These are phyloP conservation scores for Anoplophora glabripennis DNA, from an alignment of 1,140 invertebrate species.

Conservation along the genomic window DNA sequence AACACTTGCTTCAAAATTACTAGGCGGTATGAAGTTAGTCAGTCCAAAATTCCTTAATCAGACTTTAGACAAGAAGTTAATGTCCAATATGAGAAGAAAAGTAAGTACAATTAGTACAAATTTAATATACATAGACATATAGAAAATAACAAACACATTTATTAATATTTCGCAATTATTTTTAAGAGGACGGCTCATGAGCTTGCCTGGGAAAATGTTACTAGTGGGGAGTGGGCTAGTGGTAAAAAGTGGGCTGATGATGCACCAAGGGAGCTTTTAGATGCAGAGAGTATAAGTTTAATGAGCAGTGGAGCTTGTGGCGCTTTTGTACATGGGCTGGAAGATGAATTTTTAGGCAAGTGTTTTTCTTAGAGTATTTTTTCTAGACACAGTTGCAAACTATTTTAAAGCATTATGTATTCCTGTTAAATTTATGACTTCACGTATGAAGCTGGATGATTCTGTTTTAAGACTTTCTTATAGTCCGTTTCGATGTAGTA, in stretches of 20 bases:
- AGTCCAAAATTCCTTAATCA: constrained; percentile 89
- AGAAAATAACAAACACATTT: background rate
- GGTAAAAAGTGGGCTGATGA: constrained; percentile 91
- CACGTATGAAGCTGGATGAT: too few relatives aligned
- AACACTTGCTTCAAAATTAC: constrained; percentile 71
- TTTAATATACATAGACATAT: background rate
- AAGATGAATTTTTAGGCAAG: constrained; percentile 93
- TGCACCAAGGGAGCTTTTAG: constrained; percentile 73
- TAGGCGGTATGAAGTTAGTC: constrained; percentile 74
- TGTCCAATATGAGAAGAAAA: constrained; percentile 86
- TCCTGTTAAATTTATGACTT: too few relatives aligned
- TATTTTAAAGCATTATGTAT: too few relatives aligned
- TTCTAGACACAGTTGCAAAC: too few relatives aligned
- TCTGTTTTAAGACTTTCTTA: too few relatives aligned
- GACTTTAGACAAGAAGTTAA: constrained; percentile 98
- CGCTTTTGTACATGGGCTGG: constrained; percentile 96
- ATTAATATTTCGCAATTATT: constrained; percentile 2
- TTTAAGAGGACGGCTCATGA: constrained; percentile 76
- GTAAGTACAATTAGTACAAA: constrained; percentile 18
- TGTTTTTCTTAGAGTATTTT: constrained; percentile 2
- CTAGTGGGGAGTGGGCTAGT: constrained; percentile 85
- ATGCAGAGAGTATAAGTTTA: constrained; percentile 76
- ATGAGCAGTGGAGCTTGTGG: constrained; percentile 94
- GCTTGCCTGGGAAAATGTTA: constrained; percentile 73
- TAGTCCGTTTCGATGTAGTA: too few relatives aligned